These are phyloP conservation scores for Corvus cornix DNA, from an alignment of 2,113 vertebrate genomes.

Conservation along the genomic window DNA sequence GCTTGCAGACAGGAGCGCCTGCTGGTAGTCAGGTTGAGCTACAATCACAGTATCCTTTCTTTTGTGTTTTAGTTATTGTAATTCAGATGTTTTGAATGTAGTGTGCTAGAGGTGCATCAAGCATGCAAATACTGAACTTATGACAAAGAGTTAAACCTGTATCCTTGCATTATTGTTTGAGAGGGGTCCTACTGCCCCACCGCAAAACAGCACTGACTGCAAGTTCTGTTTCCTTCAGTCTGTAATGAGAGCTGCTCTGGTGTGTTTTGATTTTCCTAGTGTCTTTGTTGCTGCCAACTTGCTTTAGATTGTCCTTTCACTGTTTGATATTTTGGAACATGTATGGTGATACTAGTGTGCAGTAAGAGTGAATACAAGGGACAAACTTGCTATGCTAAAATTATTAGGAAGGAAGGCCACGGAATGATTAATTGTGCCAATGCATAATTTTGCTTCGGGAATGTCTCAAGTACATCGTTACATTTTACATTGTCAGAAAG, in stretches of 20 bases:
- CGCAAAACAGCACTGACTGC: not conserved
- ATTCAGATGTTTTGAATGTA: not conserved
- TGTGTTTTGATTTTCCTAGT: not conserved
- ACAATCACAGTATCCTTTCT: not conserved
- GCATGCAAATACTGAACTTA: not conserved
- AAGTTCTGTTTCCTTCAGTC: not conserved
- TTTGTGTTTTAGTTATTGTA: not conserved
- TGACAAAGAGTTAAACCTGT: not conserved
- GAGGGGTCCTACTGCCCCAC: not conserved
- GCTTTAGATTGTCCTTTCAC: not conserved
- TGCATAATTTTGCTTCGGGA: not conserved
- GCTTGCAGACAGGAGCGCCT: not conserved
- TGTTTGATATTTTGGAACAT: not conserved
- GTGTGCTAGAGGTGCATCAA: not conserved
- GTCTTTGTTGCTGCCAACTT: not conserved
- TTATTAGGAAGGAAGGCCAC: not conserved
- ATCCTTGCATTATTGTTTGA: not conserved
- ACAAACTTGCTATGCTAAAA: not conserved
- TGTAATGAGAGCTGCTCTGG: not conserved
- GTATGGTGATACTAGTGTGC: not conserved
- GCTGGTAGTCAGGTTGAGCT: not conserved
- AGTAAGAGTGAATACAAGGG: not conserved
- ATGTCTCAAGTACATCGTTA: not conserved
- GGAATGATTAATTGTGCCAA: not conserved
- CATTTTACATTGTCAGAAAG: not conserved